Percentiles rank a stretch among this genome's conserved stretches.
These are phyloP conservation scores for Amaurobius ferox DNA, from an alignment of 2,888 invertebrate genomes.

Conservation along the genomic window DNA sequence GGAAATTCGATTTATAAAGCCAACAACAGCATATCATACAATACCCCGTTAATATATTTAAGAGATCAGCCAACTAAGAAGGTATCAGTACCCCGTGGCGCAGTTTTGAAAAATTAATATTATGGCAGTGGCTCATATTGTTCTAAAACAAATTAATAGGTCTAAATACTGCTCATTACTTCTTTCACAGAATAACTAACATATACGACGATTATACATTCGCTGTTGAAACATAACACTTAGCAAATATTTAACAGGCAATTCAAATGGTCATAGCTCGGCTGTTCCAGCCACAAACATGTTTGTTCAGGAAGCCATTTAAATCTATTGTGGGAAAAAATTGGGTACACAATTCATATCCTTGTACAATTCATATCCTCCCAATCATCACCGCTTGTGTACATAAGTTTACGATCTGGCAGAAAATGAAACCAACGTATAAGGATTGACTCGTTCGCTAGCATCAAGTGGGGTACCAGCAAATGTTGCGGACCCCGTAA, in stretches of 20 bases:
- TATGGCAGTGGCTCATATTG: too few relatives aligned
- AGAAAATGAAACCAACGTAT: neutral
- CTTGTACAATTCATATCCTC: neutral
- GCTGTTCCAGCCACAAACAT: neutral
- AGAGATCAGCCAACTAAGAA: too few relatives aligned
- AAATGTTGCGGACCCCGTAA: neutral
- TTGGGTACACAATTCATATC: neutral
- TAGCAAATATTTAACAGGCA: neutral
- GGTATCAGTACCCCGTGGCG: too few relatives aligned
- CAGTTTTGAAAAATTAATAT: too few relatives aligned
- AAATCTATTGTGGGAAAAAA: conserved; percentile 1
- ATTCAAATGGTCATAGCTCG: too few relatives aligned
- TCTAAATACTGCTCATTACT: too few relatives aligned
- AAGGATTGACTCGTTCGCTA: neutral
- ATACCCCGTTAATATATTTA: too few relatives aligned
- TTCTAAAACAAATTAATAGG: too few relatives aligned
- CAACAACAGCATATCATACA: too few relatives aligned
- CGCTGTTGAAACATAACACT: neutral
- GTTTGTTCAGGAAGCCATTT: conserved; percentile 1
- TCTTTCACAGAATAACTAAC: too few relatives aligned
- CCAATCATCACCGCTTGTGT: neutral
- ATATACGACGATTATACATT: too few relatives aligned
- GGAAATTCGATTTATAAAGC: too few relatives aligned
- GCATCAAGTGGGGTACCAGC: neutral
- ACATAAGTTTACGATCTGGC: neutral